phyloP scores from a whole-genome alignment of 1,140 invertebrate species.

The Bombus vancouverensis region DNA sequence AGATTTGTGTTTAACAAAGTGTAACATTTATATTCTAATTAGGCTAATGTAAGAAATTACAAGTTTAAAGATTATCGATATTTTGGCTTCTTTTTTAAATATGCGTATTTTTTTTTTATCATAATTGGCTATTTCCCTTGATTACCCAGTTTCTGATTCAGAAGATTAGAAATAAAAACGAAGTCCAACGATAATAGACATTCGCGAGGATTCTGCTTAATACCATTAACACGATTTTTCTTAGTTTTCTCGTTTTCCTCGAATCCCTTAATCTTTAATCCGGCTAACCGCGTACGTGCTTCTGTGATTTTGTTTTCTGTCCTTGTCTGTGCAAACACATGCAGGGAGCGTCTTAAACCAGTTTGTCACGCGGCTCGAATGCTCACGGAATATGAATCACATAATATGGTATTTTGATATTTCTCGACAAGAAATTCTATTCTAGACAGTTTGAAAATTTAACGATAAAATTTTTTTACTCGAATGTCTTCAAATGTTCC shows the following conservation, averaged over 20 bases:
- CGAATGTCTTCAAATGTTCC: too few species aligned
- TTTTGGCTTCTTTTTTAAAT: too few species aligned
- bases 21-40: neutral
- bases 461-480: too few species aligned
- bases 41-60: neutral
- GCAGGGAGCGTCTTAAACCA: neutral
- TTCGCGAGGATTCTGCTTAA: slow-evolving; percentile 32
- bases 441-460: too few species aligned
- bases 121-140: neutral
- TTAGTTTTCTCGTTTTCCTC: slow-evolving; percentile 31
- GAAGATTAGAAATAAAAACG: slow-evolving; percentile 26
- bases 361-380: slow-evolving; percentile 1
- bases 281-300: slow-evolving; percentile 48
- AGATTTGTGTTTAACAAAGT: neutral
- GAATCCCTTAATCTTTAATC: slow-evolving; percentile 68
- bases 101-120: neutral
- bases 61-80: neutral
- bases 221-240: slow-evolving; percentile 47
- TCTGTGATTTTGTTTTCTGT: slow-evolving; percentile 49
- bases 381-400: neutral
- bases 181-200: slow-evolving; percentile 45
- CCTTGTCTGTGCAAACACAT: too few species aligned
- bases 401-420: neutral
- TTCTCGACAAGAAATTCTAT: too few species aligned
- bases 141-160: neutral